Base-by-base conservation (phyloP, 2,797 vertebrate species). In the Ambastaia sidthimunki region DNA sequence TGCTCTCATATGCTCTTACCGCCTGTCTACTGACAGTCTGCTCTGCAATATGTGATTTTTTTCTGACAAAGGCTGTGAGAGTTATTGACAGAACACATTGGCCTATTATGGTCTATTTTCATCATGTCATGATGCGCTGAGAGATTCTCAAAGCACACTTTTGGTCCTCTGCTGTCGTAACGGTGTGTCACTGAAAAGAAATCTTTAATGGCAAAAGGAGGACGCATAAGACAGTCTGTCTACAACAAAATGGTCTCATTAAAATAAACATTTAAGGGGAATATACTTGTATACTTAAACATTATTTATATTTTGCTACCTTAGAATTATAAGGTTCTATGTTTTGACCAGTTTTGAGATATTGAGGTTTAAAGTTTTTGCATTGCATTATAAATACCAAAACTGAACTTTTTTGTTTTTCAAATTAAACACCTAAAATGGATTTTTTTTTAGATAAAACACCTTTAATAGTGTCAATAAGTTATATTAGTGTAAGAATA, bases 71-170 rank as follows among this genome's bases (percentile, higher is more conserved):
- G 41, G 16, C 55, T 71, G 57, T 62, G 55, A 67, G 31, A 41
- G 41, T 67, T 78, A 71, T 63, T 78, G 76, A 63, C 67, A 52
- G 57, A 78, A 78, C 4, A 10, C 41, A 41, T 78, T 21, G 34
- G 67, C 19, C 57, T n/a, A 41, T 71, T 13, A 19, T 63, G 68
- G n/a, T 28, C 66, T 19, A 15, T 78, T 78, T 63, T 71, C 11
- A 71, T 71, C 47, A 52, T 41, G 44, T 12, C 28, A 21, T 71
- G 25, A 48, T 28, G 75, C 37, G 31, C 21, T 28, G 52, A 44
- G 74, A 4, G 41, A 34, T 34, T 59, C 25, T 71, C 10, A 52
- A 62, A 63, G 37, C 16, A 4, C 31, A 10, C 7, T 3, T 62
- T n/a, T 63, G 60, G 3, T 63, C 16, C 60, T 63, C 7, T 63